Evolutionary conservation across 2,888 invertebrate species (phyloP).

Genomic region (Vanessa cardui): DNA sequence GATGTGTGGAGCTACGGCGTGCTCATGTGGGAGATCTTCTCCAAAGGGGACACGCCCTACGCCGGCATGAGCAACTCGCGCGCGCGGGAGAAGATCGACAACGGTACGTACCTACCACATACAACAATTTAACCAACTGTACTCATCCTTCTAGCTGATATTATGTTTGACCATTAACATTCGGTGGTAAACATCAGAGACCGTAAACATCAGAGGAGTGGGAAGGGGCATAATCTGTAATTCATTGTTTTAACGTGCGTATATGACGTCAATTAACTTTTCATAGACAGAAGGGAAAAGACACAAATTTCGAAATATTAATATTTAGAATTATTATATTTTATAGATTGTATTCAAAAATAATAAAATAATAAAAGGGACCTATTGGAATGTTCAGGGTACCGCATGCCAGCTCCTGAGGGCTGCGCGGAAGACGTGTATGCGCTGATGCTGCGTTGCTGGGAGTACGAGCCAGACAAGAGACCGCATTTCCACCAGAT

Average conservation of each 20-base stretch:
- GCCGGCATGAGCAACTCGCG: slow-evolving; percentile 96
- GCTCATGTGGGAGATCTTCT: slow-evolving; percentile 98
- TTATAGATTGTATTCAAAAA: too few relatives aligned
- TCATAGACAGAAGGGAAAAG: too few relatives aligned
- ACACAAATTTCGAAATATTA: too few relatives aligned
- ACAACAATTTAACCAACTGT: background rate
- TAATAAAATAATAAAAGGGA: too few relatives aligned
- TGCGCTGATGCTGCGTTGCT: slow-evolving; percentile 94
- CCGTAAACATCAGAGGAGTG: too few relatives aligned
- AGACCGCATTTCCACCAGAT: slow-evolving; percentile 97
- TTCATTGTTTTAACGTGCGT: too few relatives aligned
- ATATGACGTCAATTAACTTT: too few relatives aligned
- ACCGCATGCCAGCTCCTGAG: slow-evolving; percentile 95
- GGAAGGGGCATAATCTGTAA: too few relatives aligned
- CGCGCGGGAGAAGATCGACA: slow-evolving; percentile 96
- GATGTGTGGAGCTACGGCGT: slow-evolving; percentile 99
- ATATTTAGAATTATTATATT: too few relatives aligned
- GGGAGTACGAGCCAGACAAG: slow-evolving; percentile 96
- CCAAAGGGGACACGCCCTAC: slow-evolving; percentile 96
- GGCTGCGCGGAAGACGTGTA: slow-evolving; percentile 95
- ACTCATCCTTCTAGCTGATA: background rate
- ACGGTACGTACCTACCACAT: slow-evolving; percentile 83
- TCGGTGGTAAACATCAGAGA: too few relatives aligned
- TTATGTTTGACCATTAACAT: too few relatives aligned
- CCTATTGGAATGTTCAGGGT: slow-evolving; percentile 82